A percentile compares a stretch with the other conserved stretches of the same genome.
Evolutionary conservation across 2,888 invertebrate species (phyloP).

Genomic region (Acanthococcus lagerstroemiae): DNA sequence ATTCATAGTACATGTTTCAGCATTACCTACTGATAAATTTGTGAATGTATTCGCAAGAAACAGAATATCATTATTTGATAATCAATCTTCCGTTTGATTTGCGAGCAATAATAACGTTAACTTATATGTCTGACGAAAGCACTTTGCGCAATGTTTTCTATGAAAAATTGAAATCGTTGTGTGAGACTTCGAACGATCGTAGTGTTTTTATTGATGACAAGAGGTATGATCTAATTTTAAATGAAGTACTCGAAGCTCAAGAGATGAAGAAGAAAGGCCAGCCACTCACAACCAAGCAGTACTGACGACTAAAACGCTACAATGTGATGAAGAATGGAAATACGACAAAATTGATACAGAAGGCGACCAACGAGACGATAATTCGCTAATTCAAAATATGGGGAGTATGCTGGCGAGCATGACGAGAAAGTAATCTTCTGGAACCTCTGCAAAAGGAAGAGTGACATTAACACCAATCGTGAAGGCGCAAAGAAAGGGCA

Average conservation of each 20-base stretch:
- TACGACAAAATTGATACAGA: too few relatives aligned
- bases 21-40: neutral
- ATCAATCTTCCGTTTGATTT: neutral
- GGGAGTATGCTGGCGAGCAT: too few relatives aligned
- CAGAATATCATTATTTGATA: too few relatives aligned
- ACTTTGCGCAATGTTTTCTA: neutral
- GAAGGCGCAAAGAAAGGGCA: neutral
- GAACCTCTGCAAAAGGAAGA: neutral
- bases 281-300: too few relatives aligned
- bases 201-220: too few relatives aligned
- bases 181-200: neutral
- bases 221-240: too few relatives aligned
- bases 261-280: too few relatives aligned
- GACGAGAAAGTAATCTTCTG: too few relatives aligned
- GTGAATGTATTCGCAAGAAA: neutral
- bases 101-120: neutral
- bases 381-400: neutral
- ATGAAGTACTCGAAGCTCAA: too few relatives aligned
- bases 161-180: neutral
- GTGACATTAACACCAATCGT: slow-evolving; percentile 1
- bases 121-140: neutral
- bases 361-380: too few relatives aligned
- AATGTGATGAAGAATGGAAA: too few relatives aligned
- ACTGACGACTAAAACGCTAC: too few relatives aligned
- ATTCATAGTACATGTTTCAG: neutral